phyloP scores from a whole-genome alignment of 1,140 invertebrate species.

The Globodera rostochiensis region DNA sequence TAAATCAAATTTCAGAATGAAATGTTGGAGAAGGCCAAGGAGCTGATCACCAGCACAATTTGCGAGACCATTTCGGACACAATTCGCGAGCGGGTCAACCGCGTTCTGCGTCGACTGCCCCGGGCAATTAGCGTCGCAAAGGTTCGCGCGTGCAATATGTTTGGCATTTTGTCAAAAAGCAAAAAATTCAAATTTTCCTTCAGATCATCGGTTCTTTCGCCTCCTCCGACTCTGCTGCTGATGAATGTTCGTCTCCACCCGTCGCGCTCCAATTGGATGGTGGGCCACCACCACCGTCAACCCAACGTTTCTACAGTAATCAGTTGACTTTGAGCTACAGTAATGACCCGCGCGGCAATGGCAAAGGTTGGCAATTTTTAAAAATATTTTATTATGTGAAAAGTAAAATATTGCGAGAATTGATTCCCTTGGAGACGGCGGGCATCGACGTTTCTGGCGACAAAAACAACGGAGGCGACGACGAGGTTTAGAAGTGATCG shows the following conservation, averaged over 20 bases:
- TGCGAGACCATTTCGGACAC: conserved; percentile 48
- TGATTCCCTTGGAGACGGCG: neutral
- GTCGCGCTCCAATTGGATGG: neutral
- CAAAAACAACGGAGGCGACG: neutral
- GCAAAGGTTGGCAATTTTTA: neutral
- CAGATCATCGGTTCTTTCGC: neutral
- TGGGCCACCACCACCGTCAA: neutral
- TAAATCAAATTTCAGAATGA: conserved; percentile 40
- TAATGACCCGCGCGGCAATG: neutral
- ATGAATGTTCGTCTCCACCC: conserved; percentile 1
- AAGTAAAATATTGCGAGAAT: neutral
- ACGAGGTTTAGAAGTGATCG: conserved; percentile 4
- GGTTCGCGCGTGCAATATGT: conserved; percentile 17
- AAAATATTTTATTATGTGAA: neutral
- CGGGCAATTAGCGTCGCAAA: conserved; percentile 30
- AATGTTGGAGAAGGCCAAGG: conserved; percentile 47
- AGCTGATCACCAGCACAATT: conserved; percentile 51
- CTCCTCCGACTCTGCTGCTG: neutral
- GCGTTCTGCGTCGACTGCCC: conserved; percentile 37
- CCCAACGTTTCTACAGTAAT: conserved; percentile 11
- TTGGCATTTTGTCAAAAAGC: conserved; percentile 11
- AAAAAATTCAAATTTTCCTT: neutral
- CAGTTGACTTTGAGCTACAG: conserved; percentile 5
- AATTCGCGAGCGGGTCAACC: conserved; percentile 47
- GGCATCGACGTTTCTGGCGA: neutral